Evolutionary conservation across 2,113 vertebrate genomes (phyloP), one percentile per base, ranked within the genome.

Genomic region (Anthoscopus minutus): DNA sequence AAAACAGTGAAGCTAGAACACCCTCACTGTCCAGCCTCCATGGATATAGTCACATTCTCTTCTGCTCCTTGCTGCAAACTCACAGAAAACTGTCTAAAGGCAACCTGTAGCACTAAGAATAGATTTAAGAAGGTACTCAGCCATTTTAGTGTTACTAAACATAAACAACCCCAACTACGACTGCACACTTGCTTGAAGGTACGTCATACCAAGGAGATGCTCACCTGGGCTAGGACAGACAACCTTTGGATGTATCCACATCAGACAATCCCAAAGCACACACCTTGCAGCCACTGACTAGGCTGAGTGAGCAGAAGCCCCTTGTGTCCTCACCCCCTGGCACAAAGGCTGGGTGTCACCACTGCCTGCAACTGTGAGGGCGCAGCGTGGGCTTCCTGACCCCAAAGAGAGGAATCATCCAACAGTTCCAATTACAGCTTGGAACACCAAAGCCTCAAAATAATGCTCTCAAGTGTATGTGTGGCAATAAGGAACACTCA

Each of bases 251-350:
- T 14, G 22, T 31, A 45, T 17, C 5, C 4, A 31, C 0, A 10
- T 20, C 4, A 38, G 54, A 23, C 8, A 40, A 40, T 10, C 4
- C 1, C 12, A 48, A 56, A 21, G 44, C 1, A 1, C 8, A 10
- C 2, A 1, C 33, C 9, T 69, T 37, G n/a, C n/a, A 7, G 7
- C 17, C n/a, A 25, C 28, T 11, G 25, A 3, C 60, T 38, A 11
- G 12, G 28, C 38, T 14, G 16, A 15, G 45, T 0, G 0, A 80
- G 45, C 23, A 53, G 50, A 37, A 87, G 60, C 4, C 35, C 15
- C 13, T 15, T 0, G 0, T 2, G 12, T 25, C 24, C 6, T 3
- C 16, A 19, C 2, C 2, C 15, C 7, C 3, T 0, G 27, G 27
- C 81, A 64, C 22, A 18, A 3, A 0, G 0, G 38, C 33, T 13